Base-by-base conservation (phyloP, 2,888 invertebrate genomes). In the Bedellia somnulentella region DNA sequence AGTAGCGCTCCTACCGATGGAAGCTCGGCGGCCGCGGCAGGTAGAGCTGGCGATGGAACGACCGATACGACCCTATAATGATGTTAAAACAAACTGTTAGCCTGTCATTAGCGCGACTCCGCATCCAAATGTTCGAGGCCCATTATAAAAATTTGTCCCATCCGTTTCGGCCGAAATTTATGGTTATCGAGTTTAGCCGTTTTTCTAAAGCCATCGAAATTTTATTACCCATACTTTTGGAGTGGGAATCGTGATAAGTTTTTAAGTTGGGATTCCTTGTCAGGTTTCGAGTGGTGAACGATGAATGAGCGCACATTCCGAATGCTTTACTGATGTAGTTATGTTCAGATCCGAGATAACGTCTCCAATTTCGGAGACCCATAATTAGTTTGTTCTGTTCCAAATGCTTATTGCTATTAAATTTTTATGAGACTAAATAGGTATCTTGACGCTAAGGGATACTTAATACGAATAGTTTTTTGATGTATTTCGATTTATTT, bases 71-170 rank as follows among this genome's bases (percentile, higher is more conserved):
- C 58, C 51, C 66, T 70, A 71, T 75, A 71, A 75, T 73, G 73
- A 75, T 71, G 75, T 71, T 73, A 66, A 73, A 71, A 73, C 73
- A 75, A 73, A 73, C 71, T 71, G 68, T 70, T 73, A 71, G 64
- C 47, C 62, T 66, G 63, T 70, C 73, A 73, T 71, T 73, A 75
- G 66, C 66, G 66, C 64, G 54, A 61, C 64, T 57, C 59, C 49
- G 52, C 50, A 45, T 47, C 59, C 61, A 67, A 70, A 70, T 71
- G 67, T 68, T 62, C 60, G 58, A 62, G 62, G 53, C 52, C 68
- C 71, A 75, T 75, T 73, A 71, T 71, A 73, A 71, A 75, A 73
- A 75, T 75, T 75, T 75, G 75, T 75, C 75, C 67, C 73, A 68
- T 73, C 73, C 75, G 67, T 63, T 71, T 62, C 67, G 63, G 55